Conservation (phyloP, 2,113 vertebrate genomes). For the Peromyscus leucopus region DNA sequence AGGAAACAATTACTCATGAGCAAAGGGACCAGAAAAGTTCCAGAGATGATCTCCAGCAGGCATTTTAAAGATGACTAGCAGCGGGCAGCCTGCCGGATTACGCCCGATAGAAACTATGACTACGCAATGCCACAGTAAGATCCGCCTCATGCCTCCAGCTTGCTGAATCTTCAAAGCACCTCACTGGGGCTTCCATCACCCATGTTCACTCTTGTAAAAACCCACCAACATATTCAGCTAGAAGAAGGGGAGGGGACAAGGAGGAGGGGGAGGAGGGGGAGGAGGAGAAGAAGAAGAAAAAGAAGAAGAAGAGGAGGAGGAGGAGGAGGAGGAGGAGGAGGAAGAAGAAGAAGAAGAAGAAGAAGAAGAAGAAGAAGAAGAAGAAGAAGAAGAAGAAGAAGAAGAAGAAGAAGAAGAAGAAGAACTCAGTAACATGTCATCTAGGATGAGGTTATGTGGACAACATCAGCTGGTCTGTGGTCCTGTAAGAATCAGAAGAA, state of each 20-base stretch:
- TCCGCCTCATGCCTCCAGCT: not conserved
- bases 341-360: no score
- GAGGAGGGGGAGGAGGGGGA: no score
- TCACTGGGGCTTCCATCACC: not conserved
- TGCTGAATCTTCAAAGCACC: not conserved
- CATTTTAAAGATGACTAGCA: constrained; percentile 54
- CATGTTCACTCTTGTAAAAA: not conserved
- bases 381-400: fast-evolving
- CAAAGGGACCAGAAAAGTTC: constrained; percentile 52
- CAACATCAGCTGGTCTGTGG: not conserved
- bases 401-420: not conserved
- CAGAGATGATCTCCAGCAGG: constrained; percentile 31
- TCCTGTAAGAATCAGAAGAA: not conserved
- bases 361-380: no score
- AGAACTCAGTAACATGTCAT: not conserved
- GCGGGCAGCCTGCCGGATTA: constrained; percentile 34
- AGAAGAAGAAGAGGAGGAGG: not conserved
- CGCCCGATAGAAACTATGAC: not conserved
- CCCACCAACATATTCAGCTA: not conserved
- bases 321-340: not conserved
- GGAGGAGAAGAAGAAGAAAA: not conserved
- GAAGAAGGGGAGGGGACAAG: not conserved
- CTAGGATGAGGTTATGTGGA: not conserved
- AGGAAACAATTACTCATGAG: constrained; percentile 76
- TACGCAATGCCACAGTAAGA: not conserved